These are phyloP conservation scores for Bombycilla garrulus DNA, from an alignment of 2,113 vertebrate species.

Conservation along the genomic window DNA sequence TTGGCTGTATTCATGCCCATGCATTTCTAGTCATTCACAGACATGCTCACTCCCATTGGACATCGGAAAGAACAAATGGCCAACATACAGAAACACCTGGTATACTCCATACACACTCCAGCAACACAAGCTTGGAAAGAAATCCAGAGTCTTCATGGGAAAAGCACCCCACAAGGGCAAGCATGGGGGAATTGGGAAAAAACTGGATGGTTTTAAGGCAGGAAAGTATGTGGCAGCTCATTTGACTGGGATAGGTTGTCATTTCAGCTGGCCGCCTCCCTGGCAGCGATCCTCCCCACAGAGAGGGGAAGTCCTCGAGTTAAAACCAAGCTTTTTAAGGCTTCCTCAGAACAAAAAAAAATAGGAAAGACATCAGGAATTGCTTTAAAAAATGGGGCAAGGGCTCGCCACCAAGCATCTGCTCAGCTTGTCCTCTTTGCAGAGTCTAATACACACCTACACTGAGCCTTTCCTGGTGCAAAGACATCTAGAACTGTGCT, in stretches of 20 bases:
- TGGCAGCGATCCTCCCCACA: background rate
- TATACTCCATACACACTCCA: conserved; percentile 75
- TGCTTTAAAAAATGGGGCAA: background rate
- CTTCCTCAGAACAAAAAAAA: background rate
- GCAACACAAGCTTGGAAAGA: conserved; percentile 80
- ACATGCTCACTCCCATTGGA: conserved; percentile 76
- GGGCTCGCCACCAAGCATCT: accelerated
- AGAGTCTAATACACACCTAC: background rate
- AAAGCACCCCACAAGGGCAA: conserved; percentile 4
- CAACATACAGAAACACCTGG: conserved; percentile 74
- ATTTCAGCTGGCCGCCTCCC: background rate
- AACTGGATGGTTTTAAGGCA: conserved; percentile 21
- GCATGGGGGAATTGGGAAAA: background rate
- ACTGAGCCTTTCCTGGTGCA: background rate
- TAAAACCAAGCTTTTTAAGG: background rate
- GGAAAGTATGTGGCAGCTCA: background rate
- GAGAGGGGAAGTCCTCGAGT: background rate
- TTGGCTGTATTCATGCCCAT: conserved; percentile 79
- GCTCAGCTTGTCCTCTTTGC: background rate
- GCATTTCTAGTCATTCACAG: conserved; percentile 75
- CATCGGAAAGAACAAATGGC: conserved; percentile 73
- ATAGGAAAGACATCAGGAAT: background rate
- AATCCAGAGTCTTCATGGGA: conserved; percentile 64
- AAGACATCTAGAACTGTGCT: background rate
- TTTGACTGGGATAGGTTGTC: background rate